Conservation (phyloP, 1,140 invertebrate species). For the Cepaea nemoralis region DNA sequence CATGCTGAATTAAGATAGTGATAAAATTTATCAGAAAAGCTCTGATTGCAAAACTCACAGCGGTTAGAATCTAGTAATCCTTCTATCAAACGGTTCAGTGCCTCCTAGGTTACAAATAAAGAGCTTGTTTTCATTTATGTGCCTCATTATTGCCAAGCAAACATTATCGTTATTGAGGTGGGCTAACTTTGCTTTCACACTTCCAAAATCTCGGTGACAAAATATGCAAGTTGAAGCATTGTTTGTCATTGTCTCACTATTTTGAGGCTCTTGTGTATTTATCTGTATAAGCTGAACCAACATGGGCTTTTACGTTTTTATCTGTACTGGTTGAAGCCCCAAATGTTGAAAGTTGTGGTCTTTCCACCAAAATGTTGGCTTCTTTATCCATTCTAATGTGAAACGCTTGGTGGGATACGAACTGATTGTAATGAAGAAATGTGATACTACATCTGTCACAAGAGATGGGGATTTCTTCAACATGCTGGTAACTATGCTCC, state of each 20-base stretch:
- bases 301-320: too few species aligned
- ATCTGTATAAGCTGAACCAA: too few species aligned
- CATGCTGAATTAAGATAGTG: conserved; percentile 6
- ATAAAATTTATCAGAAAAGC: background rate
- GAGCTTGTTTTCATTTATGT: background rate
- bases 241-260: background rate
- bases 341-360: too few species aligned
- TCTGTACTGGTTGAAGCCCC: too few species aligned
- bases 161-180: background rate
- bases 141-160: background rate
- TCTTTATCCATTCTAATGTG: conserved; percentile 32
- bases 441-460: conserved; percentile 4
- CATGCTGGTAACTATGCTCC: conserved; percentile 27
- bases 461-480: background rate
- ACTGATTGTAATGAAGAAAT: conserved; percentile 10
- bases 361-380: background rate
- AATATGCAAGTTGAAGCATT: background rate
- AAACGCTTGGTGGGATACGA: conserved; percentile 26
- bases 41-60: conserved; percentile 1
- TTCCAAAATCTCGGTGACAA: background rate
- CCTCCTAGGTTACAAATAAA: background rate
- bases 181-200: background rate
- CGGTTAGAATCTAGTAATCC: background rate
- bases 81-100: background rate
- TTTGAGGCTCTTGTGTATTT: background rate